Conservation (phyloP, 2,113 vertebrate genomes). For the Thamnophis sirtalis region DNA sequence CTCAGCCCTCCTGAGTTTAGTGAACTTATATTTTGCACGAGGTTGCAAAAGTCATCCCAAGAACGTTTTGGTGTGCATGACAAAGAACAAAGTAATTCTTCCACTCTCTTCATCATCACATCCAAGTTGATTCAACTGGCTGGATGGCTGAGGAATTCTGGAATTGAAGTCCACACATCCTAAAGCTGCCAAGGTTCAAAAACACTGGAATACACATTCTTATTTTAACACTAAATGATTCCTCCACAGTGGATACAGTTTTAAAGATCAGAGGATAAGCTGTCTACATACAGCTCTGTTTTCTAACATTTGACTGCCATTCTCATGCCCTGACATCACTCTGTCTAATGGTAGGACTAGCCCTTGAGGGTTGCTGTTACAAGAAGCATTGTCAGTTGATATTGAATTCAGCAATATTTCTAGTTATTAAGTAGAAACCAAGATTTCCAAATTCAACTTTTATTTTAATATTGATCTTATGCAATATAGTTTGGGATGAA, state of each 20-base stretch:
- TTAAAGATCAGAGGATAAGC: not conserved
- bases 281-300: not conserved
- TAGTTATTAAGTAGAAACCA: not conserved
- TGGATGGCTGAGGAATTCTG: not conserved
- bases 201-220: not conserved
- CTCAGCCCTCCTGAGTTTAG: not conserved
- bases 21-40: not conserved
- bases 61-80: not conserved
- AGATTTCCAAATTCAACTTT: not conserved
- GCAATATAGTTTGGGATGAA: not conserved
- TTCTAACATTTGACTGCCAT: not conserved
- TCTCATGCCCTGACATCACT: not conserved
- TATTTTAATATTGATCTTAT: not conserved
- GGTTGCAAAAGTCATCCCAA: not conserved
- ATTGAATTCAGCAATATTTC: not conserved
- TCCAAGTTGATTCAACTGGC: not conserved
- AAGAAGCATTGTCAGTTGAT: not conserved
- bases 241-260: not conserved
- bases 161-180: not conserved
- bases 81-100: not conserved
- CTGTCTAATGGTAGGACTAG: not conserved
- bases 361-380: not conserved
- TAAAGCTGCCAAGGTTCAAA: not conserved
- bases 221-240: not conserved
- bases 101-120: not conserved